Evolutionary conservation across 2,797 vertebrate genomes (phyloP).

Genomic region (Crenichthys baileyi): DNA sequence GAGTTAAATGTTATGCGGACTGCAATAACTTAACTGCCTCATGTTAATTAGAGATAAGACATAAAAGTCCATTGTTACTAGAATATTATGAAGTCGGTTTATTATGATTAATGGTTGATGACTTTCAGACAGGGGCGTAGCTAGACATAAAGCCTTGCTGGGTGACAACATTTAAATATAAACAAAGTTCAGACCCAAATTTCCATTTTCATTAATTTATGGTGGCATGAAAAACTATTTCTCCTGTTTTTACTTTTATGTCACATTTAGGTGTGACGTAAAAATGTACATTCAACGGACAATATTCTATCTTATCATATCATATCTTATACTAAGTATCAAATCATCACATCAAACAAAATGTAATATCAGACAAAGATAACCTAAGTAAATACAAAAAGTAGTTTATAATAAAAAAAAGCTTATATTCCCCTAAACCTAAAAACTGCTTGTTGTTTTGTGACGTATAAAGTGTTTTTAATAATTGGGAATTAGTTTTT

Average conservation of each 20-base stretch:
- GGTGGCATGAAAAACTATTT: not conserved
- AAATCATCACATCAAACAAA: too few relatives aligned
- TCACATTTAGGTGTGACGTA: not conserved
- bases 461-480: too few relatives aligned
- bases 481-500: too few relatives aligned
- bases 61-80: not conserved
- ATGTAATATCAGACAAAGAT: too few relatives aligned
- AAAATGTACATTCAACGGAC: not conserved
- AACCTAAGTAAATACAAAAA: too few relatives aligned
- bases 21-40: not conserved
- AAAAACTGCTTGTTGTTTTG: too few relatives aligned
- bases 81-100: not conserved
- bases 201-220: not conserved
- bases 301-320: too few relatives aligned
- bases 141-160: not conserved
- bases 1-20: slow-evolving; percentile 1
- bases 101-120: not conserved
- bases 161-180: not conserved
- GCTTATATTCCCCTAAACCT: too few relatives aligned
- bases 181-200: too few relatives aligned
- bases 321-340: too few relatives aligned
- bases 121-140: not conserved
- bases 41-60: not conserved
- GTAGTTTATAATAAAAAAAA: too few relatives aligned
- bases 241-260: too few relatives aligned